phyloP scores from a whole-genome alignment of 2,888 invertebrate genomes.

The Dorcus hopei region DNA sequence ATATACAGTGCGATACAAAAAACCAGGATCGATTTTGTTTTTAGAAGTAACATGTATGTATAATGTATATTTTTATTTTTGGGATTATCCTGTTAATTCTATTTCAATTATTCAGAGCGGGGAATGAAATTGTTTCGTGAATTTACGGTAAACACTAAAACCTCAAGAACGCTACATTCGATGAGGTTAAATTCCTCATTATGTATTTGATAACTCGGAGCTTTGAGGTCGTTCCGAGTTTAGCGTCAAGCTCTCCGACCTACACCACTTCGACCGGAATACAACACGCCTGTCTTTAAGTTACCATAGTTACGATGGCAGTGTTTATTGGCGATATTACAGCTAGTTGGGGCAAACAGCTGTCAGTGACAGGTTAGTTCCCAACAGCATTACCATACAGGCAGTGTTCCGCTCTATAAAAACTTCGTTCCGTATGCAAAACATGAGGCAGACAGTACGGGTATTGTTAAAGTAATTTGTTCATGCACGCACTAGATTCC shows the following conservation, averaged over 20 bases:
- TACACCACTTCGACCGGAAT: neutral
- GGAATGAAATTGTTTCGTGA: too few relatives aligned
- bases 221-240: neutral
- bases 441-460: constrained; percentile 32
- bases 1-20: too few relatives aligned
- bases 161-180: too few relatives aligned
- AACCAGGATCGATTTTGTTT: too few relatives aligned
- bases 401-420: constrained; percentile 9
- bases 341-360: constrained; percentile 41
- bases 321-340: constrained; percentile 44
- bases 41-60: too few relatives aligned
- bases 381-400: constrained; percentile 33
- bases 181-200: too few relatives aligned
- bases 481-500: constrained; percentile 15
- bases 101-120: too few relatives aligned
- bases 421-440: constrained; percentile 31
- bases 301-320: constrained; percentile 35
- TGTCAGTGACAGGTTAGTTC: constrained; percentile 40
- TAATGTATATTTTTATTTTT: too few relatives aligned
- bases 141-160: too few relatives aligned
- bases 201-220: neutral
- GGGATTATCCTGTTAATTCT: too few relatives aligned
- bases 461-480: constrained; percentile 30
- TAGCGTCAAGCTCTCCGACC: neutral
- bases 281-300: constrained; percentile 18